A percentile compares a stretch with the other conserved stretches of the same genome.
These are phyloP conservation scores for Mesochorus sp. DNA, from an alignment of 2,888 invertebrate species.

Conservation along the genomic window DNA sequence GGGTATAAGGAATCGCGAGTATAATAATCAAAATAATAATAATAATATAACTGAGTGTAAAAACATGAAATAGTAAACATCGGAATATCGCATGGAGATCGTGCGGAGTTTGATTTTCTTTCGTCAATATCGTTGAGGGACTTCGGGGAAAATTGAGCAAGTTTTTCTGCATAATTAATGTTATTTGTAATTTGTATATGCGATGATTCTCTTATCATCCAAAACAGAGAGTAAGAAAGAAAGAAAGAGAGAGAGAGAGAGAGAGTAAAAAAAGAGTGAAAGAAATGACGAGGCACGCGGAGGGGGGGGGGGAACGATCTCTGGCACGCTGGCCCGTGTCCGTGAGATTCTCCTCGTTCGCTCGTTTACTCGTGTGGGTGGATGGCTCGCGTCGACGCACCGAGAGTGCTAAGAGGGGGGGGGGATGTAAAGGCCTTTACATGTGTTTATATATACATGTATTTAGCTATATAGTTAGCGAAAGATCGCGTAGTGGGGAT, in stretches of 20 bases:
- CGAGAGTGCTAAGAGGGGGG: neutral
- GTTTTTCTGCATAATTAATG: neutral
- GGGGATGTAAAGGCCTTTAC: neutral
- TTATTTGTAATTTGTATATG: too few relatives aligned
- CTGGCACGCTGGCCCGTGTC: conserved; percentile 46
- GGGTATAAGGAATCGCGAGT: too few relatives aligned
- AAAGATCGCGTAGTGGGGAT: conserved; percentile 31
- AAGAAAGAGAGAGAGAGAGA: conserved; percentile 1
- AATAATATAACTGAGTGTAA: too few relatives aligned
- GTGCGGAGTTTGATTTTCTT: too few relatives aligned
- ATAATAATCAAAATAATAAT: too few relatives aligned
- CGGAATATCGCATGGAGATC: too few relatives aligned
- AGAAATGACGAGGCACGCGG: too few relatives aligned
- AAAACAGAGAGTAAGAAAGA: too few relatives aligned
- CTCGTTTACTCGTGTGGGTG: conserved; percentile 53
- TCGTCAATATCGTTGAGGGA: too few relatives aligned
- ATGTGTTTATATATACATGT: neutral
- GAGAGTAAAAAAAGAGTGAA: too few relatives aligned
- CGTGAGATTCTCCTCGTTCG: conserved; percentile 35
- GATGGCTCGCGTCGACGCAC: conserved; percentile 11
- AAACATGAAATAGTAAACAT: too few relatives aligned
- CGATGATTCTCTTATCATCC: neutral
- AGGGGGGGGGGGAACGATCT: conserved; percentile 14
- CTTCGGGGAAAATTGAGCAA: too few relatives aligned
- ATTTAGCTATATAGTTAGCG: neutral